Evolutionary conservation across 2,888 invertebrate species (phyloP).

Genomic region (Limenitis camilla): DNA sequence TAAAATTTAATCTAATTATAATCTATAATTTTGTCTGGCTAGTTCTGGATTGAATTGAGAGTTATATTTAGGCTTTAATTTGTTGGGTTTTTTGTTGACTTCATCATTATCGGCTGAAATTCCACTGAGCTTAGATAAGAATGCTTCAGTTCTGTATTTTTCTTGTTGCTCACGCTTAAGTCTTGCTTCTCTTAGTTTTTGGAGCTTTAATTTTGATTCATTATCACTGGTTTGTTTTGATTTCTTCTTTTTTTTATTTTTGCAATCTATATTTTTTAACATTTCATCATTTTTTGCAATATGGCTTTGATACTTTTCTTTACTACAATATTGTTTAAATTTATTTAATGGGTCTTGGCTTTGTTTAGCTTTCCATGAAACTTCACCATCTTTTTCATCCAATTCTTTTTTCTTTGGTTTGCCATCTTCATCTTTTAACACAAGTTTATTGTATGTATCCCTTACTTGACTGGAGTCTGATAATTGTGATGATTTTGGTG

Average conservation of each 20-base stretch:
- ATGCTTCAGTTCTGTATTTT: slow-evolving; percentile 78
- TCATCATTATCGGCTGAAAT: slow-evolving; percentile 26
- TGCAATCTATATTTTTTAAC: slow-evolving; percentile 35
- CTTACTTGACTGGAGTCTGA: slow-evolving; percentile 46
- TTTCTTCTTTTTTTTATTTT: slow-evolving; percentile 36
- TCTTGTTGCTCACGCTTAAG: slow-evolving; percentile 88
- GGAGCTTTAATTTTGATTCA: slow-evolving; percentile 63
- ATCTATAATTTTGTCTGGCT: slow-evolving; percentile 84
- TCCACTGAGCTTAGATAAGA: slow-evolving; percentile 80
- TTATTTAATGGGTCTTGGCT: slow-evolving; percentile 82
- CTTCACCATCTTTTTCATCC: slow-evolving; percentile 74
- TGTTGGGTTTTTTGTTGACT: slow-evolving; percentile 31
- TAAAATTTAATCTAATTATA: no score
- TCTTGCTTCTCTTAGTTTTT: slow-evolving; percentile 83
- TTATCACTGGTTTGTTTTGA: slow-evolving; percentile 33
- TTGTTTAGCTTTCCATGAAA: slow-evolving; percentile 78
- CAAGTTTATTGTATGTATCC: slow-evolving; percentile 65
- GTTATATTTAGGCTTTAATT: slow-evolving; percentile 88
- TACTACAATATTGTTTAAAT: slow-evolving; percentile 73
- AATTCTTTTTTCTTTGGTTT: slow-evolving; percentile 45
- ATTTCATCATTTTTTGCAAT: slow-evolving; percentile 30
- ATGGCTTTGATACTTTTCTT: slow-evolving; percentile 21
- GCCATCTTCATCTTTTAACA: slow-evolving; percentile 62
- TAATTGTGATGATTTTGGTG: slow-evolving; percentile 73
- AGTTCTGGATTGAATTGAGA: slow-evolving; percentile 96